These are phyloP conservation scores for Venustoraphidia nigricollis DNA, from an alignment of 2,888 invertebrate genomes.

Conservation along the genomic window DNA sequence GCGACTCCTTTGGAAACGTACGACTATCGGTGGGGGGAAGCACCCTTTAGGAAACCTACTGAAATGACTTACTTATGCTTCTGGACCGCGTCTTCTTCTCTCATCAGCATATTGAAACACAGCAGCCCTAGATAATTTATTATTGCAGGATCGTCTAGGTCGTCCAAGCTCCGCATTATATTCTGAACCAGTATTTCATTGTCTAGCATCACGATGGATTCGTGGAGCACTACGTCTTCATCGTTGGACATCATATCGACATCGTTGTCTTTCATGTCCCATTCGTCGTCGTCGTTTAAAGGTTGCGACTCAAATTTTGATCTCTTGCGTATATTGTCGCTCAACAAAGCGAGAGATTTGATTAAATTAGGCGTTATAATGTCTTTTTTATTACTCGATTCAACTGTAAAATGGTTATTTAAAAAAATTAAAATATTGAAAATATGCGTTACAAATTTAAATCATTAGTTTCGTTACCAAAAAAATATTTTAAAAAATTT, in stretches of 20 bases:
- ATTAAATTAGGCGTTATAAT: neutral
- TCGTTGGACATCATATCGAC: constrained; percentile 14
- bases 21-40: too few species aligned
- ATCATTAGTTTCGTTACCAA: too few species aligned
- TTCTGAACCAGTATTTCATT: constrained; percentile 40
- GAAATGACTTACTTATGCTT: constrained; percentile 54
- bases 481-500: too few species aligned
- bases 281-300: constrained; percentile 33
- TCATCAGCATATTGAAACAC: constrained; percentile 70
- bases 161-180: constrained; percentile 31
- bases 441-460: too few species aligned
- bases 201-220: constrained; percentile 50
- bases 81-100: constrained; percentile 67
- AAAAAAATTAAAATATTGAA: too few species aligned
- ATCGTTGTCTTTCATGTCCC: constrained; percentile 36
- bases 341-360: neutral
- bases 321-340: constrained; percentile 3
- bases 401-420: neutral
- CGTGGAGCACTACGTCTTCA: constrained; percentile 33
- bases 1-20: too few species aligned
- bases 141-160: constrained; percentile 21
- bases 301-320: constrained; percentile 4
- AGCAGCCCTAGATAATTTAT: constrained; percentile 31
- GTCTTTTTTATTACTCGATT: neutral
- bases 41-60: neutral